Evolutionary conservation across 2,113 vertebrate genomes (phyloP).

Genomic region (Hemicordylus capensis): DNA sequence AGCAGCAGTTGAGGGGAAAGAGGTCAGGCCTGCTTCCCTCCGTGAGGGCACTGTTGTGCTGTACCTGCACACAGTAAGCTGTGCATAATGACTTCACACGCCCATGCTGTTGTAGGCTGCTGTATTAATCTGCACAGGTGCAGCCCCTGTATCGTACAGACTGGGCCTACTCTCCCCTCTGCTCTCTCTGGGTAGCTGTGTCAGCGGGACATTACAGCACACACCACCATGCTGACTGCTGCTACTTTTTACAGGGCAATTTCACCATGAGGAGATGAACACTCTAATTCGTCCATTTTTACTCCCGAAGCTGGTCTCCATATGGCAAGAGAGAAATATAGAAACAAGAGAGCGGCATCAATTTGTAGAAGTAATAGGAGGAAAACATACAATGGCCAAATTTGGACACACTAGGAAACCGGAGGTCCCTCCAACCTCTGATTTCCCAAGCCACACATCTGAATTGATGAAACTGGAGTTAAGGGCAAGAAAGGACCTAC

Average conservation of each 20-base stretch:
- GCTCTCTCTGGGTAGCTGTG: too few species aligned
- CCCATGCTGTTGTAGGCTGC: neutral
- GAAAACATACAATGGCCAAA: neutral
- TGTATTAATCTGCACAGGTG: neutral
- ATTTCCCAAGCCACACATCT: too few species aligned
- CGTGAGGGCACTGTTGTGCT: neutral
- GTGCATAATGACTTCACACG: neutral
- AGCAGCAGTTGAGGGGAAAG: neutral
- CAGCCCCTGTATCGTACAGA: neutral
- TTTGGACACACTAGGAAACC: too few species aligned
- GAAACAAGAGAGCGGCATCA: neutral
- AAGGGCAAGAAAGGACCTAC: too few species aligned
- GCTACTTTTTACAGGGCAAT: neutral
- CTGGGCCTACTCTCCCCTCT: neutral
- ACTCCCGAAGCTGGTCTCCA: neutral
- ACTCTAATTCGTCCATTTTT: neutral
- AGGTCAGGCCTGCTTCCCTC: neutral
- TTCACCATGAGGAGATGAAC: neutral
- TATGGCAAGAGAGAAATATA: neutral
- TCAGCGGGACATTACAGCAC: neutral
- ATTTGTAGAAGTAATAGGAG: neutral
- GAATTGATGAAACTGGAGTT: too few species aligned
- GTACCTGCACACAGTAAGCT: neutral
- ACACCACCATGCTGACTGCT: neutral
- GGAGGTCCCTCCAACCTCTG: too few species aligned